Evolutionary conservation across 2,888 invertebrate species (phyloP), one percentile per base, ranked within the genome.

Genomic region (Alloscopus bannaensis): DNA sequence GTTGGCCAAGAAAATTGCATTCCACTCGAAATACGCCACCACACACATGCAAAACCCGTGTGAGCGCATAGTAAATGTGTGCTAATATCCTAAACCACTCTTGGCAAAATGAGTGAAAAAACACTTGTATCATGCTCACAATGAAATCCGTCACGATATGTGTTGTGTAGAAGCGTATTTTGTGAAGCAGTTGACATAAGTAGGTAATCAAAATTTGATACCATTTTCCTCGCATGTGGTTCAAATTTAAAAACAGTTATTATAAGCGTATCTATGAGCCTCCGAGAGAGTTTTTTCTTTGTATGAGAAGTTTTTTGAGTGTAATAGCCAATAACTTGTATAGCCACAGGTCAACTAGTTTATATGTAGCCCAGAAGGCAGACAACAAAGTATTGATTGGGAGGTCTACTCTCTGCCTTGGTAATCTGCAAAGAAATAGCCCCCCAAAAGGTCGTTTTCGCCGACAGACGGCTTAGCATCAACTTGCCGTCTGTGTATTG

Each of bases 161-260:
- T n/a, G 13, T 16, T 13, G n/a, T 55, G 55, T 28, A 55, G 28
- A 36, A 22, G 24, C 40, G 36, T 60, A 60, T 60, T 60, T 52
- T 6, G 36, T 8, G 36, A 6, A 36, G 16, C 60, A 22, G 4
- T 11, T 66, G 66, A 66, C 66, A 50, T 66, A 45, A 64, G 64
- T 42, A 64, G 64, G 64, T 28, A 47, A 66, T 47, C 31, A 66
- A 66, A 66, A 66, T 66, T 66, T 47, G 66, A 66, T 64, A 60
- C 60, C 24, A n/a, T n/a, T n/a, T 36, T 55, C 26, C 24, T 60
- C 24, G 13, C 20, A 18, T 29, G 29, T 60, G 6, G 3, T 60
- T 28, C 24, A 6, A 16, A 20, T 20, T 18, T 8, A 13, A 18
- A 26, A 26, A 55, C 11, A 24, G 28, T 26, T 18, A 26, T 13